A percentile compares a stretch with the other conserved stretches of the same genome.
These are phyloP conservation scores for Eidolon helvum DNA, from an alignment of 2,113 vertebrate genomes.

Conservation along the genomic window DNA sequence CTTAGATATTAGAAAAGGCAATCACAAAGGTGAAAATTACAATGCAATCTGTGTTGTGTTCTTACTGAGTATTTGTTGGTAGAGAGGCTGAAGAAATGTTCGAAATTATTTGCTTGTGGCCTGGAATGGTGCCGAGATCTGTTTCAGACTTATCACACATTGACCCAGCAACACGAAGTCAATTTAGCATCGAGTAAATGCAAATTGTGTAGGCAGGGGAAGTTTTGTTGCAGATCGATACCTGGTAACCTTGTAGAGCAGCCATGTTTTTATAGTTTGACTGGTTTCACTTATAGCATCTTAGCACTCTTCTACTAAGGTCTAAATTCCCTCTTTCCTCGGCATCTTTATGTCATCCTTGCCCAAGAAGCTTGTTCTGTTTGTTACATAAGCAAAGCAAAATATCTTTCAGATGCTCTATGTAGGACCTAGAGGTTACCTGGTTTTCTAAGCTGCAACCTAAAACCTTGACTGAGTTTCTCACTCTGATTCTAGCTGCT, in stretches of 20 bases:
- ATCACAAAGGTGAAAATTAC: background rate
- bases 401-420: background rate
- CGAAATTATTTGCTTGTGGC: background rate
- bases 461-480: background rate
- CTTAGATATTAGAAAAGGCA: constrained; percentile 18
- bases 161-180: background rate
- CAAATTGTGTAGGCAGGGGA: background rate
- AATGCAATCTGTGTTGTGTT: background rate
- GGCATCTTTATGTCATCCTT: background rate
- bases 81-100: background rate
- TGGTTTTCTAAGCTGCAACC: background rate
- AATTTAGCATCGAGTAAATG: background rate
- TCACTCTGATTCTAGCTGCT: background rate
- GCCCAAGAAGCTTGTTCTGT: background rate
- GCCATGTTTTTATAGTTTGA: background rate
- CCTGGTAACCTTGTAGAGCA: background rate
- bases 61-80: constrained; percentile 13
- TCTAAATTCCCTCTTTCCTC: background rate
- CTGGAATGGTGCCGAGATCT: background rate
- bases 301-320: background rate
- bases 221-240: background rate
- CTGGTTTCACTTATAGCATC: background rate
- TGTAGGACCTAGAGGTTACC: background rate
- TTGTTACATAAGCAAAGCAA: background rate
- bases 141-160: background rate